A percentile compares a stretch with the other conserved stretches of the same genome.
phyloP scores from a whole-genome alignment of 2,113 vertebrate genomes.

The Siniperca knerii region DNA sequence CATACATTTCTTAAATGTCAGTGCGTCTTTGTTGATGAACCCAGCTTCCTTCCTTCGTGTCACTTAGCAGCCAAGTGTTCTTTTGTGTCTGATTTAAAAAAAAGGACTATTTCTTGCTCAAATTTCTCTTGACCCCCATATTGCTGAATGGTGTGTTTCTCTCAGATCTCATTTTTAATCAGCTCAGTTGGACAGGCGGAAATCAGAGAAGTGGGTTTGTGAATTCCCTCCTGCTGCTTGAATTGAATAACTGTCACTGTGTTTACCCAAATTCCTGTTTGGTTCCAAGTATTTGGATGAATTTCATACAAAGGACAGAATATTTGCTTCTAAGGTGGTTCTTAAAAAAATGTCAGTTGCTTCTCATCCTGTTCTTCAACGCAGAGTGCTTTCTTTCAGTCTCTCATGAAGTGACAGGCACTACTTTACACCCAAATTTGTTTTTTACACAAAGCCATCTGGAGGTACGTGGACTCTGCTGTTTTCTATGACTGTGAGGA shows the following conservation, averaged over 20 bases:
- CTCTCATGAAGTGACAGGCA: constrained; percentile 36
- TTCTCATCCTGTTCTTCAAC: not conserved
- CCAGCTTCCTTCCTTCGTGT: constrained; percentile 38
- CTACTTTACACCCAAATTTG: constrained; percentile 31
- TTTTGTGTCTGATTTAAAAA: constrained; percentile 16
- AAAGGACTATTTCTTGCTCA: constrained; percentile 23
- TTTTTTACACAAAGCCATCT: constrained; percentile 57
- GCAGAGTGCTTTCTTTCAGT: constrained; percentile 7
- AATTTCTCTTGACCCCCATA: constrained; percentile 61
- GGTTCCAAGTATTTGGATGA: not conserved
- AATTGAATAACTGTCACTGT: constrained; percentile 45
- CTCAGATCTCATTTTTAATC: constrained; percentile 63
- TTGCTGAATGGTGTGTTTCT: constrained; percentile 30
- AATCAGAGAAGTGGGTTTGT: constrained; percentile 50
- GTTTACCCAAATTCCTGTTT: constrained; percentile 29
- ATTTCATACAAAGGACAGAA: constrained; percentile 12
- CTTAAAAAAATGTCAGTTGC: not conserved
- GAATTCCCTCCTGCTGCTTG: constrained; percentile 53
- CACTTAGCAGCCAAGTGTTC: constrained; percentile 33
- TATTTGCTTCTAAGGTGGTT: not conserved
- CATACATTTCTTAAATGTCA: constrained; percentile 42
- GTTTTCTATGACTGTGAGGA: constrained; percentile 46
- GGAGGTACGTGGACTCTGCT: constrained; percentile 42
- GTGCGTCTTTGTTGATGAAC: constrained; percentile 49
- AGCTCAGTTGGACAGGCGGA: constrained; percentile 37